Conservation (phyloP, 1,140 invertebrate species). For the Bombus breviceps region DNA sequence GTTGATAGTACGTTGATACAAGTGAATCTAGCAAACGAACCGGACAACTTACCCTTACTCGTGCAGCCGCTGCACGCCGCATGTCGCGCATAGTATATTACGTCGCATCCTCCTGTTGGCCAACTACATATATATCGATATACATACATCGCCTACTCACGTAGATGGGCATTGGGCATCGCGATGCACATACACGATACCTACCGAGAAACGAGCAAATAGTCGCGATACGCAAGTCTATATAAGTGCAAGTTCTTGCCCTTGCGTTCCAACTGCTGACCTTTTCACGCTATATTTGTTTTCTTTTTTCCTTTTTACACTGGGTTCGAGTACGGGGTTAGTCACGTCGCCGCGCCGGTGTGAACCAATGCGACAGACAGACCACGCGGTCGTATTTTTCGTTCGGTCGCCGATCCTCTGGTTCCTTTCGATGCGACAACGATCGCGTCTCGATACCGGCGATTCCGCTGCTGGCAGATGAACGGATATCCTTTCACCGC, state of each 20-base stretch:
- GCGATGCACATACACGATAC: not conserved
- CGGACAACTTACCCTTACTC: not conserved
- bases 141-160: not conserved
- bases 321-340: too few species aligned
- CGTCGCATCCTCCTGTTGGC: not conserved
- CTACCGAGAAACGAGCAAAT: not conserved
- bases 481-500: conserved; percentile 57
- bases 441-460: conserved; percentile 11
- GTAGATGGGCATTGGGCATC: not conserved
- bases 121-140: not conserved
- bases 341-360: not conserved
- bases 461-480: conserved; percentile 22
- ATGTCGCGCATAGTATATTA: not conserved
- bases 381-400: not conserved
- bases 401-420: not conserved
- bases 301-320: conserved; percentile 9
- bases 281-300: conserved; percentile 39
- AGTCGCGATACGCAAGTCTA: not conserved
- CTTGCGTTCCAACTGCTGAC: not conserved
- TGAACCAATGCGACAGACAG: not conserved
- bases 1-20: not conserved
- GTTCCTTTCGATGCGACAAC: conserved; percentile 12
- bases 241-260: not conserved
- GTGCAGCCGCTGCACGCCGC: not conserved
- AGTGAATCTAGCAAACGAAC: not conserved